Conservation (phyloP, 2,113 vertebrate species). For the Coryphaenoides rupestris region DNA sequence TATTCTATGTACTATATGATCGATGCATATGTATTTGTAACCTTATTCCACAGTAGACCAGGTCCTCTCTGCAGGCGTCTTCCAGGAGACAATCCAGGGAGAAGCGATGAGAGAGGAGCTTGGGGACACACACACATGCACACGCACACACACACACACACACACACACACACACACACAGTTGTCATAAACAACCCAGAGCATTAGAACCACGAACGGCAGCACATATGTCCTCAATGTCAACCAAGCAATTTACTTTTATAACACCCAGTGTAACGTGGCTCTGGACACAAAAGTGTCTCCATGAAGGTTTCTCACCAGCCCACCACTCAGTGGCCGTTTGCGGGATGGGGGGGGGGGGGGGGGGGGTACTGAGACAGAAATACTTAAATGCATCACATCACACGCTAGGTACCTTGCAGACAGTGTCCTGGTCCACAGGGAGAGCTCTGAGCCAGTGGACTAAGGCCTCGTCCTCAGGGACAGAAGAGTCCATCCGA, state of each 20-base stretch:
- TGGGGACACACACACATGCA: slow-evolving; percentile 24
- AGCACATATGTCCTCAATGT: too few relatives aligned
- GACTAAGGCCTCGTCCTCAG: slow-evolving; percentile 54
- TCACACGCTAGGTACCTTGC: slow-evolving; percentile 55
- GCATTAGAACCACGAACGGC: background rate
- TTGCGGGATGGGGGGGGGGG: background rate
- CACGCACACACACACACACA: background rate
- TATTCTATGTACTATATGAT: too few relatives aligned
- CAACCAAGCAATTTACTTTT: too few relatives aligned
- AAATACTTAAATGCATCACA: too few relatives aligned
- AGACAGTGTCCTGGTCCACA: slow-evolving; percentile 67
- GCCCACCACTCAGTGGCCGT: background rate
- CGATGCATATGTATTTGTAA: slow-evolving; percentile 38
- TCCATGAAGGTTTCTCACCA: too few relatives aligned
- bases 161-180: background rate
- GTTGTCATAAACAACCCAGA: background rate
- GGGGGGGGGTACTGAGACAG: too few relatives aligned
- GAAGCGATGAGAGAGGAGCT: slow-evolving; percentile 80
- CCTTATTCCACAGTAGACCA: slow-evolving; percentile 78
- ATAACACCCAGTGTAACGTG: too few relatives aligned
- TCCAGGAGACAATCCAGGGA: slow-evolving; percentile 77
- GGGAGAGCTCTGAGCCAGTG: slow-evolving; percentile 68
- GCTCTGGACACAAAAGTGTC: too few relatives aligned
- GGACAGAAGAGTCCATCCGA: slow-evolving; percentile 19
- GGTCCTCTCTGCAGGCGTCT: slow-evolving; percentile 78